phyloP scores from a whole-genome alignment of 2,113 vertebrate genomes.

The Grallaria varia region DNA sequence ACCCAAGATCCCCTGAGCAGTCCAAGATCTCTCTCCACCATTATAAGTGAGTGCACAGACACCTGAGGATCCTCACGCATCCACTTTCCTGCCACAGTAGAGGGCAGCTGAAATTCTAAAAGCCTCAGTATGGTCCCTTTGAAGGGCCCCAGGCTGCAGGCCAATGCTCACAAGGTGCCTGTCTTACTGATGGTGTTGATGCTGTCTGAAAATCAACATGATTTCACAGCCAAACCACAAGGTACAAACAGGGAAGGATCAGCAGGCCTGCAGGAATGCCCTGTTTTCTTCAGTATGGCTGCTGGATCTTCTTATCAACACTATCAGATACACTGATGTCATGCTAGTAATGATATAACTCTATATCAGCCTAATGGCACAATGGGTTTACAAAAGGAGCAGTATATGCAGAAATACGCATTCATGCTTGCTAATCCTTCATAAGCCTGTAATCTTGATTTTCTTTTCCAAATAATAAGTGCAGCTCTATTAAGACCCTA shows the following conservation, averaged over 20 bases:
- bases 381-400: conserved; percentile 51
- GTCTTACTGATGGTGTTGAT: background rate
- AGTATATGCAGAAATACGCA: background rate
- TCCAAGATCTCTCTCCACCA: background rate
- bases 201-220: background rate
- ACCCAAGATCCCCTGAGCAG: background rate
- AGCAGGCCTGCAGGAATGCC: background rate
- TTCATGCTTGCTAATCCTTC: conserved; percentile 46
- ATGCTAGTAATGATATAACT: conserved; percentile 30
- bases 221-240: background rate
- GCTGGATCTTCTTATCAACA: background rate
- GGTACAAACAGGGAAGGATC: background rate
- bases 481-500: conserved; percentile 33
- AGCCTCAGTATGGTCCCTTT: background rate
- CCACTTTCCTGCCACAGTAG: background rate
- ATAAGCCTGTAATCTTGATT: conserved; percentile 57
- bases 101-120: background rate
- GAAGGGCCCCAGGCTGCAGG: background rate
- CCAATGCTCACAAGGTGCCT: background rate
- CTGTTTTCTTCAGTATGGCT: background rate
- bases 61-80: background rate
- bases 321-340: conserved; percentile 24
- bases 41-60: background rate
- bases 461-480: conserved; percentile 37
- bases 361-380: background rate